Base-by-base conservation (phyloP, 2,888 invertebrate species). In the Oligia strigilis region DNA sequence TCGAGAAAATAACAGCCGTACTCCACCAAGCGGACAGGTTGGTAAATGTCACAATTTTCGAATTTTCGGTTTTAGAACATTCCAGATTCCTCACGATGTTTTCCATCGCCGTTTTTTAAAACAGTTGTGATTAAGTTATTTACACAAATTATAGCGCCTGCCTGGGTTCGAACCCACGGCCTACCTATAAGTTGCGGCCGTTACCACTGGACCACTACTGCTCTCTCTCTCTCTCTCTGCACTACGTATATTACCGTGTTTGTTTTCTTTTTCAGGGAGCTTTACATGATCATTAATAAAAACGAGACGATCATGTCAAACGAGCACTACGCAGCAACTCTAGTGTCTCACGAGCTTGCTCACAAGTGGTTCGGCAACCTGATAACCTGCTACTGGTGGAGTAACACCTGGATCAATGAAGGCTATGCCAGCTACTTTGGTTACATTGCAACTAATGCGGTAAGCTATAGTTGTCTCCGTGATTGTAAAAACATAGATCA, bases 361-460 rank as follows among this genome's bases (percentile, higher is more conserved):
- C 99, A 99, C 91, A 98, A 98, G 95, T 98, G 98, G 98, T 98
- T 98, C 90, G 98, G 98, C 0, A 98, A 98, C 92, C 93, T 98
- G 66, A 97, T 98, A 19, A 98, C 98, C 2, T 97, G 98, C 66
- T 96, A 97, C 85, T 98, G 98, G 98, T 98, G 98, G 98, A 97
- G 97, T 40, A 97, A 97, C 81, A 97, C 98, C 1, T 98, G 98
- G 98, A 96, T 98, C 36, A 98, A 98, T 89, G 98, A 98, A 92
- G 98, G 98, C 0, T 98, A 98, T 88, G 98, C 98, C 1, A 97
- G 97, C 80, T 98, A 98, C 90, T 98, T 98, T 77, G 98, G 98
- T 86, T 98, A 98, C 88, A 96, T 97, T 66, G 97, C 97, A 43
- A 93, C 95, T 3, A 86, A 95, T 90, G 90, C 91, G 90, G 96